These are phyloP conservation scores for Nestor notabilis DNA, from an alignment of 2,113 vertebrate genomes.

Conservation along the genomic window DNA sequence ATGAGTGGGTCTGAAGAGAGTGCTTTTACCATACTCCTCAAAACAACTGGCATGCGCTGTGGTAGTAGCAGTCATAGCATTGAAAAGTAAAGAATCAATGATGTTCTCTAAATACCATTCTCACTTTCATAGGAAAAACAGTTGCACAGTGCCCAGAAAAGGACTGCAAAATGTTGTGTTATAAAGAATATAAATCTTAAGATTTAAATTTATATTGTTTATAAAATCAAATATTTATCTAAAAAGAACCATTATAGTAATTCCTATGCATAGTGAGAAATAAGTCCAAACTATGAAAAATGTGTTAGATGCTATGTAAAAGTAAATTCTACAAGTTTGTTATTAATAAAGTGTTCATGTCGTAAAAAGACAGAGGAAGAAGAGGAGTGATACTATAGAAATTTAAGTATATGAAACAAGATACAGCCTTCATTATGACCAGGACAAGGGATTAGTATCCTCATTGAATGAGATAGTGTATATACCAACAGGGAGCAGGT, in stretches of 20 bases:
- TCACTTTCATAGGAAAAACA: background rate
- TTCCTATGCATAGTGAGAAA: background rate
- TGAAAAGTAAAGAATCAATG: background rate
- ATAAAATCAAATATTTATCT: background rate
- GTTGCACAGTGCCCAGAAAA: background rate
- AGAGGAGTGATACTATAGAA: background rate
- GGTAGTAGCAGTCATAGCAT: background rate
- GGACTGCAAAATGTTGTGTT: background rate
- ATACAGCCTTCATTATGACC: slow-evolving; percentile 12
- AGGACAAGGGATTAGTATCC: slow-evolving; percentile 49
- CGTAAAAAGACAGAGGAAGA: background rate
- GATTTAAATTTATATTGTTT: background rate
- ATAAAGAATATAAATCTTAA: background rate
- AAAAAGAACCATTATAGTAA: background rate
- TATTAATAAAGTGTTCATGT: background rate
- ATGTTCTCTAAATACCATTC: background rate
- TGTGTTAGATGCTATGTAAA: background rate
- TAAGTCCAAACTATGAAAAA: background rate
- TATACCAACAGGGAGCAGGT: slow-evolving; percentile 51
- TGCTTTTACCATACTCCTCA: background rate
- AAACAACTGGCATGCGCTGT: background rate
- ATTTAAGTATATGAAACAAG: slow-evolving; percentile 13
- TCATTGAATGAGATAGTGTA: slow-evolving; percentile 33
- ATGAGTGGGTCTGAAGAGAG: background rate
- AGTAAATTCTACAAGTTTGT: background rate